Conservation (phyloP, 2,113 vertebrate genomes). For the Scytalopus superciliaris region DNA sequence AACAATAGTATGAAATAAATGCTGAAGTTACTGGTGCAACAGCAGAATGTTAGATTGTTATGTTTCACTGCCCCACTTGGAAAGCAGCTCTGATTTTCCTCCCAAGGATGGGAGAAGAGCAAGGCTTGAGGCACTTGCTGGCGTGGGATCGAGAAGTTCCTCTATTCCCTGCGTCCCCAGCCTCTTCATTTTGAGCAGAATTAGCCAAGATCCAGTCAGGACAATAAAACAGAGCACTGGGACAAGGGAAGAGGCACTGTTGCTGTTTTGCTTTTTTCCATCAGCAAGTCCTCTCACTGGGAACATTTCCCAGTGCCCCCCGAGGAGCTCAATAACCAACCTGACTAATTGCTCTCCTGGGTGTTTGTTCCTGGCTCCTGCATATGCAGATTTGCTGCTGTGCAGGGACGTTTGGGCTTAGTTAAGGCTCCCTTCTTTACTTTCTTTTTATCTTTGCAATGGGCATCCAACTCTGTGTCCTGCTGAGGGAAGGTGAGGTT, state of each 20-base stretch:
- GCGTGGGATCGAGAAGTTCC: background rate
- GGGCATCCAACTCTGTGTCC: background rate
- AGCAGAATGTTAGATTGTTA: background rate
- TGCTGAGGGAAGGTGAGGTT: background rate
- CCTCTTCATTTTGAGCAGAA: constrained; percentile 5
- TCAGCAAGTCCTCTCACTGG: background rate
- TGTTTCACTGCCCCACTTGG: constrained; percentile 6
- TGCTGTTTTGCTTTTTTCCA: background rate
- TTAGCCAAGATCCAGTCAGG: background rate
- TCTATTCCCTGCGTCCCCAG: constrained; percentile 6
- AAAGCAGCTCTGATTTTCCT: background rate
- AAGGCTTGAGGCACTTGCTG: background rate
- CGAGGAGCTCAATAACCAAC: background rate
- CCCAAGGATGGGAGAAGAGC: background rate
- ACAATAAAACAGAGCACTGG: background rate
- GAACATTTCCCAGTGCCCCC: background rate
- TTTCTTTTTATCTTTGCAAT: background rate
- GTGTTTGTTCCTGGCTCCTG: background rate
- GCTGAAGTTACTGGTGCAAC: constrained; percentile 45
- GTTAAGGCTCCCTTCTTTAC: background rate
- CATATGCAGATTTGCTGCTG: background rate
- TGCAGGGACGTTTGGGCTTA: background rate
- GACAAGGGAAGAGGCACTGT: background rate
- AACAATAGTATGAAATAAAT: constrained; percentile 74
- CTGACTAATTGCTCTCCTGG: background rate